Evolutionary conservation across 2,113 vertebrate genomes (phyloP).

Genomic region (Ahaetulla prasina): DNA sequence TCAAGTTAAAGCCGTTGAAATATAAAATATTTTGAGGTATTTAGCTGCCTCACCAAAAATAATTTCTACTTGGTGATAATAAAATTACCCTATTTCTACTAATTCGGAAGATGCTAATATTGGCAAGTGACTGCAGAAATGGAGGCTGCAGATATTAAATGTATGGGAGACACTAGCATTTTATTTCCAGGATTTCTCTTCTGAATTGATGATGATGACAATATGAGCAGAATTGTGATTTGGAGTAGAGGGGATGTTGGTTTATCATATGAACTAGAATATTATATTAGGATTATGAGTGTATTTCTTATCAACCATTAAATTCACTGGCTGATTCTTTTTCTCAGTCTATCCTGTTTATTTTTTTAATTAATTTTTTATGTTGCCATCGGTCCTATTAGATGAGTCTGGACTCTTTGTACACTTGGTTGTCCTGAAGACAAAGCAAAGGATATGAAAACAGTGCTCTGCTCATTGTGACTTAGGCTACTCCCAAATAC

Average conservation of each 20-base stretch:
- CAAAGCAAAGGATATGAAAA: background rate
- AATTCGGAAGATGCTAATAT: conserved; percentile 51
- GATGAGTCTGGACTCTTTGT: background rate
- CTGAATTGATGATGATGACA: conserved; percentile 25
- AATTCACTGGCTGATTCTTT: background rate
- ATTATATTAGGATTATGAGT: background rate
- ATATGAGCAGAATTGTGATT: conserved; percentile 13
- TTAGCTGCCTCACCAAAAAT: conserved; percentile 59
- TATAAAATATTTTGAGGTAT: conserved; percentile 67
- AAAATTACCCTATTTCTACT: conserved; percentile 66
- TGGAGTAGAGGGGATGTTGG: background rate
- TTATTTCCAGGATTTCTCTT: background rate
- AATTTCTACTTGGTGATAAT: conserved; percentile 66
- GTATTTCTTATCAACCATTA: background rate
- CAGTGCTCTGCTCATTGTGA: background rate
- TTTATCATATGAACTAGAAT: background rate
- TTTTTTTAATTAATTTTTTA: background rate
- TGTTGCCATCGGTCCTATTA: background rate
- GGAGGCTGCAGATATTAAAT: background rate
- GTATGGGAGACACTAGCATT: background rate
- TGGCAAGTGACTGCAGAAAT: conserved; percentile 41
- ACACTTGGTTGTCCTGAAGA: background rate
- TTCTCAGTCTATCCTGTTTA: background rate
- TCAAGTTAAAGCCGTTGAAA: conserved; percentile 58
- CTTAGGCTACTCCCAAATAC: background rate